A percentile compares a stretch with the other conserved stretches of the same genome.
Conservation (phyloP, 92 coral and sea anemone species). For the Palythoa grandis region DNA sequence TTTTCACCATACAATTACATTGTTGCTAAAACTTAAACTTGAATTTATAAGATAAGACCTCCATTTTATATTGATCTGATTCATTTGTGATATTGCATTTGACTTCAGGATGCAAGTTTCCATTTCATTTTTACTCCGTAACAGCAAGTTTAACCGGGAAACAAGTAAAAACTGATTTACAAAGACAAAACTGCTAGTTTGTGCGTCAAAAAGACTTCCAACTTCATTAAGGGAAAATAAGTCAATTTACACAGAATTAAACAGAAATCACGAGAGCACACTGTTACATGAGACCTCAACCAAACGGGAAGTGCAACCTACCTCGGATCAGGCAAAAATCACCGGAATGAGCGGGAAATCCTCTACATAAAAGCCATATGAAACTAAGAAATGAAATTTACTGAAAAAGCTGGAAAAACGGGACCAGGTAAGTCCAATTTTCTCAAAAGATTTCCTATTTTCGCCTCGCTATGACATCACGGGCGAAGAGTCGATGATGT, state of each 20-base stretch:
- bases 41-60: neutral
- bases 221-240: neutral
- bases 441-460: constrained; percentile 51
- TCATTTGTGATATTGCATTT: neutral
- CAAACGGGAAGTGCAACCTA: constrained; percentile 7
- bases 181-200: neutral
- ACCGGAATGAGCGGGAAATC: constrained; percentile 1
- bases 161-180: neutral
- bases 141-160: neutral
- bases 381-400: neutral
- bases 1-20: neutral
- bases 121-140: neutral
- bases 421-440: constrained; percentile 31
- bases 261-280: neutral
- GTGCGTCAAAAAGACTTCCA: neutral
- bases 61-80: neutral
- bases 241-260: neutral
- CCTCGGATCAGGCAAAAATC: constrained; percentile 20
- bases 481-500: constrained; percentile 78
- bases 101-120: neutral
- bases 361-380: constrained; percentile 19
- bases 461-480: constrained; percentile 75
- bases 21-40: neutral
- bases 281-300: neutral
- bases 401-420: constrained; percentile 17